Evolutionary conservation across 2,113 vertebrate genomes (phyloP).

Genomic region (Synchiropus splendidus): DNA sequence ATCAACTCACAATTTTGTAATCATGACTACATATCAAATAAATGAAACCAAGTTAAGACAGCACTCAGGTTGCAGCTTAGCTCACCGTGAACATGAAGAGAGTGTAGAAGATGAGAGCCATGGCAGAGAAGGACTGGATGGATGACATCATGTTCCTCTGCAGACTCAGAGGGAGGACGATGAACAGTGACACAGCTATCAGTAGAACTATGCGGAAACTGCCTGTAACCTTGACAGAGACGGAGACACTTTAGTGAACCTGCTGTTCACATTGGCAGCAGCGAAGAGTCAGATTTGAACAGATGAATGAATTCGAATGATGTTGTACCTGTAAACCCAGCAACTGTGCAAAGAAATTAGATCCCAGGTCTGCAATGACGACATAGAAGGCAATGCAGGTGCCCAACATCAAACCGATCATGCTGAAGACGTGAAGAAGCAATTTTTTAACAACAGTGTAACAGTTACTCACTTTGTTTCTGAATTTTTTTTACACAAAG

Average conservation of each 20-base stretch:
- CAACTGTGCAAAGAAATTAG: constrained; percentile 87
- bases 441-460: not conserved
- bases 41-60: too few relatives aligned
- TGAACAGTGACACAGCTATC: constrained; percentile 78
- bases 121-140: constrained; percentile 96
- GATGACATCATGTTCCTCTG: constrained; percentile 98
- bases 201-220: constrained; percentile 80
- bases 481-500: not conserved
- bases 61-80: too few relatives aligned
- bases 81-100: constrained; percentile 97
- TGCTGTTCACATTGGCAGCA: too few relatives aligned
- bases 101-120: constrained; percentile 93
- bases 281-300: too few relatives aligned
- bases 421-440: constrained; percentile 46
- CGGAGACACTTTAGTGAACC: not conserved
- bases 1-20: too few relatives aligned
- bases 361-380: constrained; percentile 92
- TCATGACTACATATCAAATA: too few relatives aligned
- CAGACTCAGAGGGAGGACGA: constrained; percentile 90
- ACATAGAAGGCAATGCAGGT: constrained; percentile 97
- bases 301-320: not conserved
- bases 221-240: constrained; percentile 71
- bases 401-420: constrained; percentile 97
- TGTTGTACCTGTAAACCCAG: constrained; percentile 79
- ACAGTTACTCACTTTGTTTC: not conserved